Base-by-base conservation (phyloP, 2,888 invertebrate species). In the Drosophila pseudotalamancana region DNA sequence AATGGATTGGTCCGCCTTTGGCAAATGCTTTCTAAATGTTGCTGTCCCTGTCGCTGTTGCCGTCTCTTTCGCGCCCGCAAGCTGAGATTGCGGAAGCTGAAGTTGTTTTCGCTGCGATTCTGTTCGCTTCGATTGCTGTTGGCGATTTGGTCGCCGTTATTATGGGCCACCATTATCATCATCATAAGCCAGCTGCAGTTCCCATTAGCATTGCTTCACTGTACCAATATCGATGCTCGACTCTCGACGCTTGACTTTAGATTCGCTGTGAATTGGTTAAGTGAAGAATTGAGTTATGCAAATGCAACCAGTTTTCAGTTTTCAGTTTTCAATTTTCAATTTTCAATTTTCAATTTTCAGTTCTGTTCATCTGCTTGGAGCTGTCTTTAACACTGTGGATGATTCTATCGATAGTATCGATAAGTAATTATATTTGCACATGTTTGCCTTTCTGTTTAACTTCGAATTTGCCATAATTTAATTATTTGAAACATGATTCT, bases 131-230 rank as follows among this genome's bases (percentile, higher is more conserved):
- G 18, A 25, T 57, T 56, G 39, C 37, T 66, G 42, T 48, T 75
- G 84, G 66, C 66, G 81, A 48, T 74, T 39, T 56, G 51, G 42
- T 70, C 85, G 78, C 75, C 63, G 72, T 55, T 65, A 49, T 72
- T 49, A 39, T 68, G 51, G 25, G 50, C 50, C 55, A 64, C 54
- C 59, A 65, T 43, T 29, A 29, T 67, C 76, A 82, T 61, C 59
- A 59, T 87, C 63, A 78, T 82, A 62, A 69, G 46, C 63, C 46
- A 34, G 56, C 50, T 59, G 54, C 19, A 43, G 48, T 67, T 63
- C 60, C 68, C 40, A 51, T 61, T 75, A 60, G 57, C 82, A 75
- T 84, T 63, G 59, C 78, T 70, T 60, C 25, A 42, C 37, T 46
- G 27, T 56, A 34, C 8, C 34, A 6, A 40, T 39, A 34, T 9